These are phyloP conservation scores for Amblyteles armatorius DNA, from an alignment of 2,888 invertebrate species.

Conservation along the genomic window DNA sequence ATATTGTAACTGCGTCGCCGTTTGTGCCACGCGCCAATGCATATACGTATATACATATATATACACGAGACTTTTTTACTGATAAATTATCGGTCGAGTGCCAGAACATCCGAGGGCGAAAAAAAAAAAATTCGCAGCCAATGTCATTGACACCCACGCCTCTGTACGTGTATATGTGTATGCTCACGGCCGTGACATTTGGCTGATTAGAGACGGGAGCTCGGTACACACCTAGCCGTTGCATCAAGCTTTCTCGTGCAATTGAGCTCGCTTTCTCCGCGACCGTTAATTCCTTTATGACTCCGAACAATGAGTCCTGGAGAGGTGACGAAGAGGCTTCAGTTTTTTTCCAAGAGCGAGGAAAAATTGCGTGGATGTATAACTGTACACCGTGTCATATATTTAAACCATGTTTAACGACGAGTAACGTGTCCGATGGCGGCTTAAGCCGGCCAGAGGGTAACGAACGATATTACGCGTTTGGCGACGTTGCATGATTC, in stretches of 20 bases:
- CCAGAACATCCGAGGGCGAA: slow-evolving; percentile 47
- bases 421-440: slow-evolving; percentile 31
- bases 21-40: slow-evolving; percentile 26
- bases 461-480: slow-evolving; percentile 71
- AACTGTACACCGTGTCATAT: not conserved
- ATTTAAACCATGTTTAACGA: slow-evolving; percentile 28
- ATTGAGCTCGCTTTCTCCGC: slow-evolving; percentile 37
- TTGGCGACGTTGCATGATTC: slow-evolving; percentile 60
- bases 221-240: slow-evolving; percentile 37
- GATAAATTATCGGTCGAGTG: slow-evolving; percentile 65
- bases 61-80: slow-evolving; percentile 17
- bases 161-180: slow-evolving; percentile 19
- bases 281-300: slow-evolving; percentile 28
- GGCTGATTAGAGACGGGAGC: slow-evolving; percentile 54
- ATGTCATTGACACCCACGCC: slow-evolving; percentile 61
- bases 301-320: slow-evolving; percentile 6
- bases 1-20: slow-evolving; percentile 33
- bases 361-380: slow-evolving; percentile 6
- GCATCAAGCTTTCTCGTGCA: not conserved
- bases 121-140: slow-evolving; percentile 18
- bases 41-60: slow-evolving; percentile 8
- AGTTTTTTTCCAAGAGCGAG: slow-evolving; percentile 30
- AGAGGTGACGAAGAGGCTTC: not conserved
- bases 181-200: slow-evolving; percentile 53
- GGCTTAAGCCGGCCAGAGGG: slow-evolving; percentile 56